phyloP scores from a whole-genome alignment of 2,888 invertebrate genomes.

The Sarcophaga carnaria region DNA sequence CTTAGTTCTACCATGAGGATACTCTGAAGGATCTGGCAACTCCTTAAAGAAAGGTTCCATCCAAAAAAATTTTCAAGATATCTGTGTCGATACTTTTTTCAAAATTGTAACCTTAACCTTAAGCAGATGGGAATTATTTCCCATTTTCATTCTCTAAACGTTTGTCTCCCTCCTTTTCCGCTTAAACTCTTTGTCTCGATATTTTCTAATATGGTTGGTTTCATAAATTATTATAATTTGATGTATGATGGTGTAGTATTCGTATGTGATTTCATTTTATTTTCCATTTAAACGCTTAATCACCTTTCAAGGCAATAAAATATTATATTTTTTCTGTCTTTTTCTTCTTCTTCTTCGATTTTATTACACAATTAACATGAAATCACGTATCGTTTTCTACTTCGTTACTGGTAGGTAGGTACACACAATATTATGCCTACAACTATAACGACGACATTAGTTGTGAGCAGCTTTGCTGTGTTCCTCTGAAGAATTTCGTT shows the following conservation, averaged over 20 bases:
- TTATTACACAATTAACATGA: slow-evolving; percentile 75
- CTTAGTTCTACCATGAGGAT: too few species aligned
- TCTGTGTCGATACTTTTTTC: too few species aligned
- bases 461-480: too few species aligned
- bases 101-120: too few species aligned
- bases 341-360: slow-evolving; percentile 43
- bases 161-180: too few species aligned
- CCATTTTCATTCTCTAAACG: too few species aligned
- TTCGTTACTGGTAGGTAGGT: neutral
- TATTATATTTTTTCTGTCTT: slow-evolving; percentile 12
- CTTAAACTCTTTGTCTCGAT: neutral
- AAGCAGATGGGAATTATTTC: too few species aligned
- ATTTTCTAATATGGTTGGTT: neutral
- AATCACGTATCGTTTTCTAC: slow-evolving; percentile 74
- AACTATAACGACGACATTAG: too few species aligned
- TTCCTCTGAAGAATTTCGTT: neutral
- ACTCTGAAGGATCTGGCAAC: too few species aligned
- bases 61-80: too few species aligned
- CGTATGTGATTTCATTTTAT: slow-evolving; percentile 15
- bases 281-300: slow-evolving; percentile 45
- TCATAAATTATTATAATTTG: neutral
- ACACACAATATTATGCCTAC: neutral
- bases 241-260: neutral
- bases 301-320: slow-evolving; percentile 61
- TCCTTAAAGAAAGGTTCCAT: too few species aligned